Evolutionary conservation across 2,797 vertebrate species (phyloP).

Genomic region (Myotis vivesi): DNA sequence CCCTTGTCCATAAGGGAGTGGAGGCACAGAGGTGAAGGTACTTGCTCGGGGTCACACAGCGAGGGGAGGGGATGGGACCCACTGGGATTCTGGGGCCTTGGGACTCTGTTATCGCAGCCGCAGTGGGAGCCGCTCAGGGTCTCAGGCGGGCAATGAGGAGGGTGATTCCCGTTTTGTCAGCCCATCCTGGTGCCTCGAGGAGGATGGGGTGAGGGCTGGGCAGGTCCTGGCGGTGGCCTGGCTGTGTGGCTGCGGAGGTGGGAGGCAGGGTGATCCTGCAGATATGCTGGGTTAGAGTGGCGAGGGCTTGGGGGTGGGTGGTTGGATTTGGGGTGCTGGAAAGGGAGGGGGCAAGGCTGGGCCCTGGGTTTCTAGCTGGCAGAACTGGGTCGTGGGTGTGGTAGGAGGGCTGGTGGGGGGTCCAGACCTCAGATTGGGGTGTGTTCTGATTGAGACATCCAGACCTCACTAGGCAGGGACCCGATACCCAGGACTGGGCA

Average conservation of each 20-base stretch:
- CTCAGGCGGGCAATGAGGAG: neutral
- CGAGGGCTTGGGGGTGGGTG: neutral
- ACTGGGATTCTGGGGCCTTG: no score
- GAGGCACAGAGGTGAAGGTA: neutral
- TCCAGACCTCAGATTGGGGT: neutral
- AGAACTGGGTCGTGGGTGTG: no score
- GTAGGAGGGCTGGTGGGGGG: neutral
- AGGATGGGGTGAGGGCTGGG: neutral
- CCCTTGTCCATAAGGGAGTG: accelerated
- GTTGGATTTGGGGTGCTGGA: neutral
- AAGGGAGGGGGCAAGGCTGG: neutral
- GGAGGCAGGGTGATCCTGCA: neutral
- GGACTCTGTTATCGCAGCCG: neutral
- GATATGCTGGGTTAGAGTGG: neutral
- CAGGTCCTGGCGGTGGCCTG: neutral
- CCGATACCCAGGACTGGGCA: neutral
- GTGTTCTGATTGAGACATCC: accelerated
- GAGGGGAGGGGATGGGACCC: neutral
- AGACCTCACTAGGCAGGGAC: neutral
- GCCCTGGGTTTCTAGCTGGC: neutral
- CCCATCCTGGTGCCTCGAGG: neutral
- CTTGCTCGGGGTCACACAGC: neutral
- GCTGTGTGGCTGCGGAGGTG: accelerated
- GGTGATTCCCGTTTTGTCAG: neutral
- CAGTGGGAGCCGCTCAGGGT: neutral